Evolutionary conservation across 2,888 invertebrate genomes (phyloP), one percentile per base, ranked within the genome.

Genomic region (Ramazzottius varieornatus): DNA sequence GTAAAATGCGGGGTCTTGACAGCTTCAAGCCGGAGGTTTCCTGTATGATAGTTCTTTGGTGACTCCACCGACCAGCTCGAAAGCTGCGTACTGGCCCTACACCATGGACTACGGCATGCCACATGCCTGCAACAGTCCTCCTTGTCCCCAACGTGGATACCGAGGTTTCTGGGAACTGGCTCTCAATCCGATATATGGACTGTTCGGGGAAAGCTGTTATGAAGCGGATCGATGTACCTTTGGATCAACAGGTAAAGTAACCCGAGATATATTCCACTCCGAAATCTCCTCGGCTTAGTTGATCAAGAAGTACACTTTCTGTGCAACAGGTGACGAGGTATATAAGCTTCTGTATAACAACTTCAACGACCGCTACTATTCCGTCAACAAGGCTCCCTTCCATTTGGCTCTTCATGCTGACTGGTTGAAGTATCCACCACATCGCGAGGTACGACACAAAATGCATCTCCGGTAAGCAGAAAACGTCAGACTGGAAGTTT

Each of bases 11-110:
- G n/a, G n/a, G n/a, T n/a, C n/a, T n/a, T n/a, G n/a, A n/a, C n/a
- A n/a, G n/a, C n/a, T n/a, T n/a, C n/a, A n/a, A n/a, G n/a, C n/a
- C 29, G 54, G 54, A 13, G n/a, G 29, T 16, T 54, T 54, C 54
- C 20, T 29, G 16, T 54, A 54, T 29, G 54, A 54, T 24, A 54
- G 54, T 29, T 16, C 54, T 8, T 29, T 54, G 54, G 54, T 54
- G 16, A 54, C 54, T 40, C n/a, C n/a, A 20, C 54, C 54, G 20
- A 54, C 54, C 54, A 24, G n/a, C 29, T 54, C 54, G 8, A 54
- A 54, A 54, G 54, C 54, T 24, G 16, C 54, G 16, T 54, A 54
- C 54, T 54, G 54, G 54, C 54, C 54, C 4, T 54, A 54, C 54
- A 54, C 54, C 20, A 16, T 54, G 54, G 54, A 54, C 54, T 54